Evolutionary conservation across 2,888 invertebrate genomes (phyloP).

Genomic region (Rhimphoctona megacephalus): DNA sequence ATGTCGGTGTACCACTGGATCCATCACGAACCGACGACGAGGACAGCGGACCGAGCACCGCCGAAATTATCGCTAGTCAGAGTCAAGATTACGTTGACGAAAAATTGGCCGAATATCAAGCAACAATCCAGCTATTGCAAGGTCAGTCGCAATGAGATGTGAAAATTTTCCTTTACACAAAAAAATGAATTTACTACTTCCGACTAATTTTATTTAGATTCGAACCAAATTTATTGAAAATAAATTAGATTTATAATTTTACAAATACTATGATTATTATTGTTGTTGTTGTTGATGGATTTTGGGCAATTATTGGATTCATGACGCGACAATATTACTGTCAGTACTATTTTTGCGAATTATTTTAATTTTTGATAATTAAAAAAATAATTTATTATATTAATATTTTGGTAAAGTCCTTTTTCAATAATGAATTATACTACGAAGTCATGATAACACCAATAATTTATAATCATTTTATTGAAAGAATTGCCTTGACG

Average conservation of each 20-base stretch:
- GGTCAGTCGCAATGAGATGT: slow-evolving; percentile 75
- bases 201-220: neutral
- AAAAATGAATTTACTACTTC: neutral
- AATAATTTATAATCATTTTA: too few species aligned
- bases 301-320: neutral
- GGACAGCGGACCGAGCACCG: slow-evolving; percentile 93
- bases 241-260: neutral
- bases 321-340: neutral
- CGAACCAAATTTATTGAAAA: neutral
- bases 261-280: too few species aligned
- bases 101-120: slow-evolving; percentile 96
- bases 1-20: slow-evolving; percentile 91
- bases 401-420: too few species aligned
- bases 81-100: slow-evolving; percentile 98
- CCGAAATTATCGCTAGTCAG: slow-evolving; percentile 96
- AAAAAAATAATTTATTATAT: too few species aligned
- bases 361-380: neutral
- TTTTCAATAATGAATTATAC: too few species aligned
- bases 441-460: too few species aligned
- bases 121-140: slow-evolving; percentile 95
- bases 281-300: neutral
- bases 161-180: neutral
- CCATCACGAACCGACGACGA: slow-evolving; percentile 91
- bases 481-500: neutral
- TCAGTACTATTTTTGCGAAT: too few species aligned